Conservation (phyloP, 2,113 vertebrate species). For the Muntiacus reevesi region DNA sequence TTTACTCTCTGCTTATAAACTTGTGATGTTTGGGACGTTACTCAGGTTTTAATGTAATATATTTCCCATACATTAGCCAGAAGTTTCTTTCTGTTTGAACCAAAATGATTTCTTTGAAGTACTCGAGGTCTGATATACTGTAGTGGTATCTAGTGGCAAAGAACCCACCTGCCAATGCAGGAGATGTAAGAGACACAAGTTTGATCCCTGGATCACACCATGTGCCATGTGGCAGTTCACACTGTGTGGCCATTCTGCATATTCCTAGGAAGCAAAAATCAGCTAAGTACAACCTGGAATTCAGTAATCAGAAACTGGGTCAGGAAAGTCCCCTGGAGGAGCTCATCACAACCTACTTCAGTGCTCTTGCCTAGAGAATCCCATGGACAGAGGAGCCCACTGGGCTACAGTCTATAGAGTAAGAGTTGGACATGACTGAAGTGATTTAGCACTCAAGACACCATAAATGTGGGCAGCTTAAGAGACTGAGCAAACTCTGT, state of each 20-base stretch:
- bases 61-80: neutral
- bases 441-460: neutral
- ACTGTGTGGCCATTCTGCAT: neutral
- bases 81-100: neutral
- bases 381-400: neutral
- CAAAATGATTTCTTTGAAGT: neutral
- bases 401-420: neutral
- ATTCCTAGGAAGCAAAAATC: neutral
- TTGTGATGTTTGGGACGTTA: neutral
- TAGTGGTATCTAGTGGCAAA: neutral
- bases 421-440: neutral
- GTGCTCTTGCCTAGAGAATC: neutral
- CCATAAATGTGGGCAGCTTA: neutral
- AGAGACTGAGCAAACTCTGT: neutral
- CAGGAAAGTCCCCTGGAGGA: neutral
- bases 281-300: neutral
- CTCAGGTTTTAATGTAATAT: neutral
- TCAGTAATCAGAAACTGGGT: neutral
- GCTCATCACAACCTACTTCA: neutral
- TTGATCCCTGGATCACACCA: neutral
- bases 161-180: neutral
- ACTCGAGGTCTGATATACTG: neutral
- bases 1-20: neutral
- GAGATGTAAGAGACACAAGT: neutral
- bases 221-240: neutral